Conservation (phyloP, 2,888 invertebrate genomes). For the Mactromeris polynyma region DNA sequence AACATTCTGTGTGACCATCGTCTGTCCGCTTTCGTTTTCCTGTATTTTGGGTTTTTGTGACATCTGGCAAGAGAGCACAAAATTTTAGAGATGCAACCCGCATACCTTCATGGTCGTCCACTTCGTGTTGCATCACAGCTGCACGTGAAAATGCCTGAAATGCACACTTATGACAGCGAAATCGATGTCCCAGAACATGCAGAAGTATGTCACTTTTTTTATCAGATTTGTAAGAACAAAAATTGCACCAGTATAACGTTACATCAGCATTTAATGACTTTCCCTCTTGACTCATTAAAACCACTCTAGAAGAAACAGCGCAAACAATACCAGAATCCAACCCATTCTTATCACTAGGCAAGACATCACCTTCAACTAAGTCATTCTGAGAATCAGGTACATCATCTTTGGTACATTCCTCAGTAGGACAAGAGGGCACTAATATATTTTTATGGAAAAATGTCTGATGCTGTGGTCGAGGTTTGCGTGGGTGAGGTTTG, state of each 20-base stretch:
- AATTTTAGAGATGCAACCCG: slow-evolving; percentile 74
- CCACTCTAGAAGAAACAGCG: slow-evolving; percentile 76
- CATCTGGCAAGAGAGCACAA: slow-evolving; percentile 78
- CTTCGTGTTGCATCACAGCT: slow-evolving; percentile 78
- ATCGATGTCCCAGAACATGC: slow-evolving; percentile 81
- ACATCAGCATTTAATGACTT: slow-evolving; percentile 75
- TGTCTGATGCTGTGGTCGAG: slow-evolving; percentile 32
- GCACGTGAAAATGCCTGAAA: slow-evolving; percentile 82
- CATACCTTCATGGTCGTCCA: slow-evolving; percentile 73
- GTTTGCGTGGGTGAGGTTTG: slow-evolving; percentile 68
- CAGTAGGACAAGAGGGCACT: slow-evolving; percentile 74
- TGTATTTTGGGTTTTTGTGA: slow-evolving; percentile 59
- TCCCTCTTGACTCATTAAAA: slow-evolving; percentile 65
- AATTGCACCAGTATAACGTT: slow-evolving; percentile 82
- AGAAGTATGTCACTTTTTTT: slow-evolving; percentile 73
- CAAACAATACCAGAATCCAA: slow-evolving; percentile 78
- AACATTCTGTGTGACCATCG: slow-evolving; percentile 24
- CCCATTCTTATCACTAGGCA: slow-evolving; percentile 64
- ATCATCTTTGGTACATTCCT: slow-evolving; percentile 70
- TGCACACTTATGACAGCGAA: slow-evolving; percentile 80
- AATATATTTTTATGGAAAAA: slow-evolving; percentile 48
- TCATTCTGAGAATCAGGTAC: slow-evolving; percentile 70
- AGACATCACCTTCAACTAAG: slow-evolving; percentile 73
- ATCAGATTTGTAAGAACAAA: slow-evolving; percentile 78
- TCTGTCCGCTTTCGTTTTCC: slow-evolving; percentile 37